Conservation (phyloP, 2,113 vertebrate genomes). For the Isichthys henryi region DNA sequence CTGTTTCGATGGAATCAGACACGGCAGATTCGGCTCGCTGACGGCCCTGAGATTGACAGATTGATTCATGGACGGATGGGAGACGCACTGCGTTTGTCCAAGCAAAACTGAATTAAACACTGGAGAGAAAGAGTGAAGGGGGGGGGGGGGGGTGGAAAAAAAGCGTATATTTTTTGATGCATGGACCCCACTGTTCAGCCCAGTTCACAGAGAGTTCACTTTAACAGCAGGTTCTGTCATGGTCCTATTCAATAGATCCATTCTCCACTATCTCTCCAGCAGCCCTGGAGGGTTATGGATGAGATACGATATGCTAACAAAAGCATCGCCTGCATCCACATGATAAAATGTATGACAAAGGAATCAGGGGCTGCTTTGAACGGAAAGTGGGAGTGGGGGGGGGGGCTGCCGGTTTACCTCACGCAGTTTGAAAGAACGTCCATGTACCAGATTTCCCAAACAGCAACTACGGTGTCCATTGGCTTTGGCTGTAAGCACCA, state of each 20-base stretch:
- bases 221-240: conserved; percentile 62
- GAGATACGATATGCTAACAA: conserved; percentile 64
- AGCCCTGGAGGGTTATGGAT: conserved; percentile 66
- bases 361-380: conserved; percentile 54
- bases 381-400: not conserved
- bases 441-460: not conserved
- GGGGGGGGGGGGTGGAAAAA: conserved; percentile 49
- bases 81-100: conserved; percentile 44
- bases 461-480: not conserved
- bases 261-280: conserved; percentile 58
- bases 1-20: conserved; percentile 38
- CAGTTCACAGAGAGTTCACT: conserved; percentile 69
- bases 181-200: conserved; percentile 51
- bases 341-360: conserved; percentile 57
- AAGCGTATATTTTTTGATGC: conserved; percentile 46
- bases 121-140: conserved; percentile 45
- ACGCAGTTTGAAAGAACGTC: conserved; percentile 55
- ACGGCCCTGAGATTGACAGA: conserved; percentile 53
- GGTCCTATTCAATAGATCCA: conserved; percentile 62
- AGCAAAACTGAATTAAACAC: conserved; percentile 48
- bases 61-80: conserved; percentile 47
- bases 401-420: conserved; percentile 47
- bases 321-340: conserved; percentile 68
- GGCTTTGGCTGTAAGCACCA: not conserved
- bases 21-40: conserved; percentile 48